Evolutionary conservation across 2,113 vertebrate genomes (phyloP).

Genomic region (Corythaeola cristata): DNA sequence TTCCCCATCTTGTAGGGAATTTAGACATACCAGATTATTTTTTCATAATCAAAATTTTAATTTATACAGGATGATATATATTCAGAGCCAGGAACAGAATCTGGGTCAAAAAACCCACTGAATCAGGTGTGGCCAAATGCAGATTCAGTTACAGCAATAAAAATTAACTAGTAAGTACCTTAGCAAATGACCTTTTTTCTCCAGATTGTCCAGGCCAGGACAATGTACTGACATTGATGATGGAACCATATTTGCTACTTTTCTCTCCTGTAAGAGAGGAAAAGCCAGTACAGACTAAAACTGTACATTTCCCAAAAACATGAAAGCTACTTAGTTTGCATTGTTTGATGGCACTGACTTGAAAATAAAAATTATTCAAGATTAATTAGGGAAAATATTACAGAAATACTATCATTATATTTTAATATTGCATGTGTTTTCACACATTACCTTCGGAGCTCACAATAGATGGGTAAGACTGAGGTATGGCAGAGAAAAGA

Average conservation of each 20-base stretch:
- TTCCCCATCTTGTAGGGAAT: background rate
- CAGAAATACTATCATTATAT: background rate
- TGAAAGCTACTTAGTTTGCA: background rate
- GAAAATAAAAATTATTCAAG: background rate
- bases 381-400: background rate
- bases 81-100: background rate
- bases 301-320: background rate
- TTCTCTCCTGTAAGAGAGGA: constrained; percentile 6
- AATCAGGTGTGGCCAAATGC: background rate
- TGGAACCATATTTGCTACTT: background rate
- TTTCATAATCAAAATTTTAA: background rate
- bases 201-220: background rate
- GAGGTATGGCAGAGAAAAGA: constrained; percentile 98
- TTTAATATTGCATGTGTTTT: background rate
- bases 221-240: background rate
- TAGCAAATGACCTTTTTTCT: background rate
- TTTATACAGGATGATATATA: background rate
- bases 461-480: constrained; percentile 94
- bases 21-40: background rate
- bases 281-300: background rate
- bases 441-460: constrained; percentile 81
- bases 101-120: background rate
- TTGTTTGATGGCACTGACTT: background rate
- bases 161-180: background rate
- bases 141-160: background rate